phyloP scores from a whole-genome alignment of 2,888 invertebrate species.

The Cryptops parisi region DNA sequence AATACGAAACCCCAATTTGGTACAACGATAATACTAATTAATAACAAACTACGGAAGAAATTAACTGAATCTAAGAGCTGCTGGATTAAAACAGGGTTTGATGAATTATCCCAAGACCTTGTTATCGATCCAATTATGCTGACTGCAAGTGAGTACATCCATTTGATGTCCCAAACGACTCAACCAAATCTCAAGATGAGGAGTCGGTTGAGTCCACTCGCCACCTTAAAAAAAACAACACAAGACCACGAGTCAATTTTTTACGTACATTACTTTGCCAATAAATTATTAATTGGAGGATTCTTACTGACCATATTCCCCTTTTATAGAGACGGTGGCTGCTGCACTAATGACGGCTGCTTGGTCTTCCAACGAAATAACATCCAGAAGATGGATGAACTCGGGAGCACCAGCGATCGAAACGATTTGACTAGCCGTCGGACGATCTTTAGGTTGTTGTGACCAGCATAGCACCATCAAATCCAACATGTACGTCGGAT shows the following conservation, averaged over 20 bases:
- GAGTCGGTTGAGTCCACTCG: neutral
- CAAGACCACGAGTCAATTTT: neutral
- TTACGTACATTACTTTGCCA: no score
- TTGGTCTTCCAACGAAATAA: conserved; percentile 47
- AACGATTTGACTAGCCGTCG: conserved; percentile 89
- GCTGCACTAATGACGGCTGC: conserved; percentile 17
- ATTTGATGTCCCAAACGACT: conserved; percentile 25
- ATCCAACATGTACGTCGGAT: conserved; percentile 78
- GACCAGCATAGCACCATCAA: conserved; percentile 95
- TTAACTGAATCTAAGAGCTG: no score
- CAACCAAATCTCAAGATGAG: conserved; percentile 23
- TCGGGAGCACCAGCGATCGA: conserved; percentile 82
- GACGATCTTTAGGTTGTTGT: conserved; percentile 58
- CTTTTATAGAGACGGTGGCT: no score
- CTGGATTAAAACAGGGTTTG: no score
- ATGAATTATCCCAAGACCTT: conserved; percentile 22
- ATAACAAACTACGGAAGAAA: neutral
- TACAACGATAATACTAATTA: no score
- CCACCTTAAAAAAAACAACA: neutral
- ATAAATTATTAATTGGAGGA: no score
- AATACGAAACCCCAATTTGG: no score
- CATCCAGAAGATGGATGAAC: conserved; percentile 72
- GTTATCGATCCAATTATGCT: conserved; percentile 28
- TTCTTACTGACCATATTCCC: no score
- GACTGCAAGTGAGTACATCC: conserved; percentile 27